A percentile compares a stretch with the other conserved stretches of the same genome.
Conservation (phyloP, 2,888 invertebrate species). For the Coremacera marginata region DNA sequence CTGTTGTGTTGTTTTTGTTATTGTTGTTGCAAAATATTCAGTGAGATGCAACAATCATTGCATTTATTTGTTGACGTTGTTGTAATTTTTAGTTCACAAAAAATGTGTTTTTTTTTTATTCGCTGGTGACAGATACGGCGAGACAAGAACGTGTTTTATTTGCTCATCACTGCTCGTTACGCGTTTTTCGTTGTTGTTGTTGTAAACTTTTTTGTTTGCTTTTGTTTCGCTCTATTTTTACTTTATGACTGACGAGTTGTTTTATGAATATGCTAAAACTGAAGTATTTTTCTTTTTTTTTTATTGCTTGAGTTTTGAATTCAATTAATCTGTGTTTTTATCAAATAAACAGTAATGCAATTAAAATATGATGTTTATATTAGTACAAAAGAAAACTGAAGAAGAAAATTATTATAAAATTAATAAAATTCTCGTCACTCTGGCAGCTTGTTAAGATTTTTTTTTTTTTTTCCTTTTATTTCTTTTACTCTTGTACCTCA, state of each 20-base stretch:
- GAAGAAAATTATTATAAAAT: not conserved
- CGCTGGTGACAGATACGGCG: not conserved
- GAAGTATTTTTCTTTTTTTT: not conserved
- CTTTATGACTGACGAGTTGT: constrained; percentile 8
- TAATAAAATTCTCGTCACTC: not conserved
- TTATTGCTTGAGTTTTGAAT: not conserved
- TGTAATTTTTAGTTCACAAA: not conserved
- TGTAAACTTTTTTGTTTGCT: not conserved
- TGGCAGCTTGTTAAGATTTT: too few species aligned
- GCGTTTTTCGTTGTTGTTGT: constrained; percentile 8
- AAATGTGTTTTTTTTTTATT: not conserved
- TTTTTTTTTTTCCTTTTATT: too few species aligned
- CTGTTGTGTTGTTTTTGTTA: not conserved
- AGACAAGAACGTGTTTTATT: constrained; percentile 22
- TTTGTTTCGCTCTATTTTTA: constrained; percentile 33
- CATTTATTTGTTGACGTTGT: not conserved
- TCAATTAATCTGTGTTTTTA: not conserved
- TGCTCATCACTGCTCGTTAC: not conserved
- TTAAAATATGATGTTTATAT: too few species aligned
- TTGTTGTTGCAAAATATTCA: not conserved
- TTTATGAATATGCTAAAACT: not conserved
- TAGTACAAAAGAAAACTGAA: too few species aligned
- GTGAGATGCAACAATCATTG: not conserved
- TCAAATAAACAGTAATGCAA: not conserved
- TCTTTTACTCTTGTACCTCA: not conserved